These are phyloP conservation scores for Asteroscopus sphinx DNA, from an alignment of 2,888 invertebrate species.

Conservation along the genomic window DNA sequence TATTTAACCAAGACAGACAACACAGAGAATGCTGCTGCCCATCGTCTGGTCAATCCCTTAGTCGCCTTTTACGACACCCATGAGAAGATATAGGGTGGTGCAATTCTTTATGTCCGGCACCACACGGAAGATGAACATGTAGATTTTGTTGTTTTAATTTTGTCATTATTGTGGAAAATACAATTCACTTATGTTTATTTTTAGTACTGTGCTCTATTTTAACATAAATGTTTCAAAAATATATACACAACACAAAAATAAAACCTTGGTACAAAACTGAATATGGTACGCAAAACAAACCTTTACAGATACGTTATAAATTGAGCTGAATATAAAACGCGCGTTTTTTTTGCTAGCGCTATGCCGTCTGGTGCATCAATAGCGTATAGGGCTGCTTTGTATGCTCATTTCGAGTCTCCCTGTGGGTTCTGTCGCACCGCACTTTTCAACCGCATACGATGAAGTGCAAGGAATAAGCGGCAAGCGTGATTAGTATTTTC, in stretches of 20 bases:
- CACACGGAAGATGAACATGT: no score
- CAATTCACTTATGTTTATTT: no score
- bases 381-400: conserved; percentile 64
- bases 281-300: not conserved
- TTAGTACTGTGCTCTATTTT: no score
- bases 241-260: not conserved
- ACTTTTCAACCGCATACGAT: conserved; percentile 60
- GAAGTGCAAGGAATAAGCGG: conserved; percentile 7
- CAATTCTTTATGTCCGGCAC: no score
- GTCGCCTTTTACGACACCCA: no score
- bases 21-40: no score
- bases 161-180: no score
- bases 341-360: conserved; percentile 51
- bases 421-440: conserved; percentile 63
- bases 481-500: not conserved
- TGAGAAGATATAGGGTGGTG: no score
- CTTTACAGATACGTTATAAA: conserved; percentile 22
- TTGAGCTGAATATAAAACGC: conserved; percentile 4
- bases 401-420: conserved; percentile 71
- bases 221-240: not conserved
- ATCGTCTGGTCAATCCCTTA: no score
- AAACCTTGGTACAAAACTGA: not conserved
- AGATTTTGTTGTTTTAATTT: no score
- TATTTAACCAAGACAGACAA: no score
- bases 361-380: conserved; percentile 67